phyloP scores from a whole-genome alignment of 2,797 vertebrate species.

The Meriones psammophilus region DNA sequence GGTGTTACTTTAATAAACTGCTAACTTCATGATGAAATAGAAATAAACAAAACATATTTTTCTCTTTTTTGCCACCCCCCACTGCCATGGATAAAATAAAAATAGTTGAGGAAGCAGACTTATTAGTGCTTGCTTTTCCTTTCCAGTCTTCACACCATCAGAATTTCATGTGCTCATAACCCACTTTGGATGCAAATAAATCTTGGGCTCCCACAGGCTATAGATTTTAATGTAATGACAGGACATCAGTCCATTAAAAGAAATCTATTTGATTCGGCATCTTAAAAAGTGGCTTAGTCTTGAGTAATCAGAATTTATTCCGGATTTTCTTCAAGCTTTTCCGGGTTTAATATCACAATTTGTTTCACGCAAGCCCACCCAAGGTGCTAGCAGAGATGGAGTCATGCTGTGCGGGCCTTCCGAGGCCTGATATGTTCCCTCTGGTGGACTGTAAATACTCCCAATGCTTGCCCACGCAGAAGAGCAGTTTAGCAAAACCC shows the following conservation, averaged over 20 bases:
- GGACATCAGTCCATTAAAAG: background rate
- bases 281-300: slow-evolving; percentile 71
- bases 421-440: slow-evolving; percentile 50
- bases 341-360: slow-evolving; percentile 82
- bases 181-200: background rate
- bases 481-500: slow-evolving; percentile 50
- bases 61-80: background rate
- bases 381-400: slow-evolving; percentile 82
- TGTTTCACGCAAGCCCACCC: slow-evolving; percentile 82
- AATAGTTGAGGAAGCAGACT: background rate
- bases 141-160: background rate
- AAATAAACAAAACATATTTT: background rate
- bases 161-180: background rate
- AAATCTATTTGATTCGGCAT: slow-evolving; percentile 4
- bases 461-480: slow-evolving; percentile 27
- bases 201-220: background rate
- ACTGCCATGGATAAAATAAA: background rate
- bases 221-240: background rate
- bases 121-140: background rate
- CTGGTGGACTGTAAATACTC: slow-evolving; percentile 72
- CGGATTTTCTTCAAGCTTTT: slow-evolving; percentile 76
- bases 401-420: slow-evolving; percentile 70
- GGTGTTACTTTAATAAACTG: background rate
- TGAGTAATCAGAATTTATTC: slow-evolving; percentile 79
- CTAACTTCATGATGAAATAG: background rate